Evolutionary conservation across 2,797 vertebrate genomes (phyloP).

Genomic region (Neosilurus hyrtlii): DNA sequence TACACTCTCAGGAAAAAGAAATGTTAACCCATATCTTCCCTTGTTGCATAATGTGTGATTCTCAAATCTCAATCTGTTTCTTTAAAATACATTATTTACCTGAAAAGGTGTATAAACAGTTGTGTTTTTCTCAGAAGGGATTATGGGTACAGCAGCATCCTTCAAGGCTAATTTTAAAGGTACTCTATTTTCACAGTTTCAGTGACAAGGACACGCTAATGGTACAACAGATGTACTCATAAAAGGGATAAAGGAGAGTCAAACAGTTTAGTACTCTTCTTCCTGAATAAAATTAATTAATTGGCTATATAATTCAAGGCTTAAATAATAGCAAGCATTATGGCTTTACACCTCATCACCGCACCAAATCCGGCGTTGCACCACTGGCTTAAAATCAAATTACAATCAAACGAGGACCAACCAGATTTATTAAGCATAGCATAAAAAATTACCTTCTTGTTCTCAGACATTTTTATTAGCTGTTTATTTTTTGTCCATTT

Average conservation of each 20-base stretch:
- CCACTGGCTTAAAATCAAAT: neutral
- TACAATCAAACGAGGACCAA: too few relatives aligned
- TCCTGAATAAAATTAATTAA: neutral
- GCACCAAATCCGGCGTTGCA: neutral
- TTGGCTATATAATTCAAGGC: neutral
- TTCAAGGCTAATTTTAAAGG: neutral
- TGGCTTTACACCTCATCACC: neutral
- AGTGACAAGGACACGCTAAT: neutral
- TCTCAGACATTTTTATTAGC: neutral
- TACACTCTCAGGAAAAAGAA: neutral
- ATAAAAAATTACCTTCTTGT: neutral
- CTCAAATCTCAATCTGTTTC: too few relatives aligned
- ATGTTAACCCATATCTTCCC: too few relatives aligned
- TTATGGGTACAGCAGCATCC: neutral
- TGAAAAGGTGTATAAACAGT: neutral
- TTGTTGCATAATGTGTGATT: too few relatives aligned
- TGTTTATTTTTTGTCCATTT: neutral
- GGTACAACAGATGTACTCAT: neutral
- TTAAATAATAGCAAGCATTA: neutral
- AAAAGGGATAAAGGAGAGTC: neutral
- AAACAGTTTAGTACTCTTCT: neutral
- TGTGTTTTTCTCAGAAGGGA: neutral
- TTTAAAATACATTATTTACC: neutral
- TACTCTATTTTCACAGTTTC: neutral
- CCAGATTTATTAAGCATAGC: neutral